Base-by-base conservation (phyloP, 1,140 invertebrate species). In the Macrosteles quadrilineatus region DNA sequence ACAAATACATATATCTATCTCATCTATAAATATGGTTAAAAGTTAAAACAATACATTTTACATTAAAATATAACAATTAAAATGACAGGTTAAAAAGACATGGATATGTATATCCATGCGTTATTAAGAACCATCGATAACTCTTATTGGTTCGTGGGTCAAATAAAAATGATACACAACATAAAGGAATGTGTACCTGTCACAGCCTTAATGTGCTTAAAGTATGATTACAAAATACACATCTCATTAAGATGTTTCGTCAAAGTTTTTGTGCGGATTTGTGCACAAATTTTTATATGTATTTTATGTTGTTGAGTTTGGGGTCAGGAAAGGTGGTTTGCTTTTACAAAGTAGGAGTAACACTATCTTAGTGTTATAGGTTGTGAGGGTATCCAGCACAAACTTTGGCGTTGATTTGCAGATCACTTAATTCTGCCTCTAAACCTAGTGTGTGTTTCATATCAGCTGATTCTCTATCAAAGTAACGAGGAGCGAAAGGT, bases 121-220 rank as follows among this genome's bases (percentile, higher is more conserved):
- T n/a, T n/a, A n/a, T n/a, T n/a, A n/a, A n/a, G n/a, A n/a, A n/a
- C n/a, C n/a, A n/a, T n/a, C n/a, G n/a, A n/a, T n/a, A n/a, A n/a
- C n/a, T n/a, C n/a, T n/a, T n/a, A n/a, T n/a, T n/a, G n/a, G n/a
- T n/a, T n/a, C n/a, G n/a, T n/a, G n/a, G n/a, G n/a, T n/a, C n/a
- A n/a, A 36, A 36, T 36, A 36, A 36, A 36, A 36, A 36, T 6
- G 4, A 36, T 36, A n/a, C n/a, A n/a, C n/a, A n/a, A n/a, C n/a
- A 36, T 36, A 59, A 59, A 29, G 55, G 55, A 59, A 59, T 59
- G 25, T 14, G 55, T 59, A 27, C 27, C 55, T 59, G 55, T 59
- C 55, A 59, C 55, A 59, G 55, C 55, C 55, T 59, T 6, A 9
- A 30, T 59, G 23, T 59, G 23, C 21, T 30, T 9, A 27, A 27